Evolutionary conservation across 2,113 vertebrate species (phyloP), one percentile per base, ranked within the genome.

Genomic region (Uropsilus gracilis): DNA sequence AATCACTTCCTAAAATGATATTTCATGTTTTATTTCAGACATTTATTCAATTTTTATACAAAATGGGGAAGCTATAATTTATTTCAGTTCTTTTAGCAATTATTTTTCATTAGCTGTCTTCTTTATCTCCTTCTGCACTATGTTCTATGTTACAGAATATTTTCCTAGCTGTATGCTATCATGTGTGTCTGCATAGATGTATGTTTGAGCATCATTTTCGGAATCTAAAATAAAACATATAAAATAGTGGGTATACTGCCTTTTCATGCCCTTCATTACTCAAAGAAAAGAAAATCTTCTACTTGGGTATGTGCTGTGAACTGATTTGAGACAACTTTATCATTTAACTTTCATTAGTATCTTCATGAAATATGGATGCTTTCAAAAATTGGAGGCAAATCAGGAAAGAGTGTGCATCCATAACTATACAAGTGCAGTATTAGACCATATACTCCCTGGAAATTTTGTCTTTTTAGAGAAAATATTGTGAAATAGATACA

Each of bases 1-100:
- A 88, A 10, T 80, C 22, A 78, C 32, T 16, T 94, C 48, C 34
- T 16, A 86, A 86, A 80, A 55, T 73, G 20, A 64, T 53, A 14
- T 4, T 86, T 66, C 64, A 37, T 72, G 3, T 81, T 44, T 55
- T 39, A 48, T 63, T 55, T 86, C 16, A 91, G 4, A 76, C 59
- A 20, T 71, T 57, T n/a, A n/a, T n/a, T n/a, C n/a, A n/a, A n/a
- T n/a, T n/a, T n/a, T n/a, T n/a, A n/a, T n/a, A n/a, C n/a, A n/a
- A n/a, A n/a, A n/a, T n/a, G 48, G 44, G 14, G 66, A 59, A 17
- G 1, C 10, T 64, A 7, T 8, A 68, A 12, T 75, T 53, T 81
- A 11, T 6, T 63, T 82, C 5, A 37, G 22, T 59, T 5, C 37
- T 64, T 76, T 53, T n/a, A 86, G 3, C 11, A 34, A 44, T 83